phyloP scores from a whole-genome alignment of 2,797 vertebrate genomes.

The Onychomys torridus region DNA sequence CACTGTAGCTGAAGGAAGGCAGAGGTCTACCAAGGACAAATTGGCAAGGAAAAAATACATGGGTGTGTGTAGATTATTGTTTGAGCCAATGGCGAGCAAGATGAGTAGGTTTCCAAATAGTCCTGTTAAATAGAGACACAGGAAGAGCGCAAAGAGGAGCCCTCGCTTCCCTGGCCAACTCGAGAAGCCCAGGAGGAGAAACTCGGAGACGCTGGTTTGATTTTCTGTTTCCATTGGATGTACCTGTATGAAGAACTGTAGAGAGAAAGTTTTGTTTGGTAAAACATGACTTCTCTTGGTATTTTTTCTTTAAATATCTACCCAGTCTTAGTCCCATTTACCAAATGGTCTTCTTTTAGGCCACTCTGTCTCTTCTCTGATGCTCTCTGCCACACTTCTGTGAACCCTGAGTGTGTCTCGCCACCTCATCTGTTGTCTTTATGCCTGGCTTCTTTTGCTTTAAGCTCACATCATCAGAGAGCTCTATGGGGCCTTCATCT shows the following conservation, averaged over 20 bases:
- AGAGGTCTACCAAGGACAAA: conserved; percentile 72
- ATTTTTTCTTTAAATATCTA: neutral
- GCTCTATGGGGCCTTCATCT: neutral
- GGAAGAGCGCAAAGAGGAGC: conserved; percentile 58
- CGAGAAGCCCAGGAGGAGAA: conserved; percentile 78
- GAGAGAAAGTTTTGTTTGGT: neutral
- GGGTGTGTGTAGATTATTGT: conserved; percentile 61
- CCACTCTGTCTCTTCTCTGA: neutral
- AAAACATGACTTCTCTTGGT: neutral
- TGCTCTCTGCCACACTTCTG: neutral
- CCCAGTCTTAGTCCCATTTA: neutral
- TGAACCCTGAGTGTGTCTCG: neutral
- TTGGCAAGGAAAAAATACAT: conserved; percentile 78
- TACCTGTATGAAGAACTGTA: conserved; percentile 37
- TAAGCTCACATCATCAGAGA: neutral
- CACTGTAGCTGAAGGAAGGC: conserved; percentile 69
- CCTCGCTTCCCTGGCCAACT: neutral
- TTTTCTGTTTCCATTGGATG: conserved; percentile 60
- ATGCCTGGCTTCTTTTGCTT: neutral
- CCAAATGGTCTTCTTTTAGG: neutral
- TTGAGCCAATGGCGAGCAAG: conserved; percentile 55
- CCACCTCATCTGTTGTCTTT: neutral
- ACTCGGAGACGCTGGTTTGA: conserved; percentile 72
- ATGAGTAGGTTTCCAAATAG: conserved; percentile 72
- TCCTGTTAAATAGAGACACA: conserved; percentile 65